Percentiles rank a stretch among this genome's conserved stretches.
phyloP scores from a whole-genome alignment of 2,888 invertebrate species.

The Cyrtodaria siliqua region DNA sequence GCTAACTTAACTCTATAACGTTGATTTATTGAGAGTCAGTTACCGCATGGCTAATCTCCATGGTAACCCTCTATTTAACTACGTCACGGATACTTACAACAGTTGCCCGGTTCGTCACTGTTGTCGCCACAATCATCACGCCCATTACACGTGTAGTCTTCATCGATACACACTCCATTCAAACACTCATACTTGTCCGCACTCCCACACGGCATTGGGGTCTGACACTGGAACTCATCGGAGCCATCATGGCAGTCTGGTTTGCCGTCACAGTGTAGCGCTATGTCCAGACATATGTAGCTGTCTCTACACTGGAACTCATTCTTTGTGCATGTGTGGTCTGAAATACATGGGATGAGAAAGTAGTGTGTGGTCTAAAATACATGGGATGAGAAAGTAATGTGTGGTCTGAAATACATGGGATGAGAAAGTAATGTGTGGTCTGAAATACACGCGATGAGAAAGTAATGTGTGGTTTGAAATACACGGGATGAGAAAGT shows the following conservation, averaged over 20 bases:
- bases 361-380: too few species aligned
- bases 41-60: too few species aligned
- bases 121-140: slow-evolving; percentile 77
- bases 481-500: too few species aligned
- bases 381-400: too few species aligned
- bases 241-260: slow-evolving; percentile 74
- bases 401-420: too few species aligned
- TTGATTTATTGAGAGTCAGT: too few species aligned
- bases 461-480: too few species aligned
- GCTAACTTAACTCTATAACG: too few species aligned
- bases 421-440: too few species aligned
- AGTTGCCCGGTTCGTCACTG: slow-evolving; percentile 79
- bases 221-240: slow-evolving; percentile 78
- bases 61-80: too few species aligned
- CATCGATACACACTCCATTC: slow-evolving; percentile 78
- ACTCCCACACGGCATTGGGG: slow-evolving; percentile 58
- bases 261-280: slow-evolving; percentile 91
- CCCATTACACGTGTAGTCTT: slow-evolving; percentile 71
- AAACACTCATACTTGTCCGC: slow-evolving; percentile 17
- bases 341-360: not conserved
- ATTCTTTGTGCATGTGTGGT: slow-evolving; percentile 87
- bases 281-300: slow-evolving; percentile 90
- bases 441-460: too few species aligned
- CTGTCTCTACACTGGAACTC: slow-evolving; percentile 90
- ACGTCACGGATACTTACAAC: too few species aligned